These are phyloP conservation scores for Porites rus DNA, from an alignment of 92 coral and sea anemone species.

Conservation along the genomic window DNA sequence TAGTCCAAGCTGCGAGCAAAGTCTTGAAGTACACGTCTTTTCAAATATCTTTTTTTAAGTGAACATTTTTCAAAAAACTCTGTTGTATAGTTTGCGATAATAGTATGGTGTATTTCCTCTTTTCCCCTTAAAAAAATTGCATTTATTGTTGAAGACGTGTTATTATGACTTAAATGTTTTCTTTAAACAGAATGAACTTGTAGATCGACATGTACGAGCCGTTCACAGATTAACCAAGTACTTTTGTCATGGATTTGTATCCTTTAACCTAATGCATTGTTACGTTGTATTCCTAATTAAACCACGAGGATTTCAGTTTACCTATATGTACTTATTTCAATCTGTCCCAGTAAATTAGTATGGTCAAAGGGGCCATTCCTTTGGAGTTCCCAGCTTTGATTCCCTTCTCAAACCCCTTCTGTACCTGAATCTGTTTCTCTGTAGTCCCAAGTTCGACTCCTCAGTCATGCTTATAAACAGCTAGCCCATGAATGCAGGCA, in stretches of 20 bases:
- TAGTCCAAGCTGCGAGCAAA: not conserved
- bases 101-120: not conserved
- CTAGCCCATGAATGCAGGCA: too few species aligned
- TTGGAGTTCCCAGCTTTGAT: too few species aligned
- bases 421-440: too few species aligned
- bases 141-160: too few species aligned
- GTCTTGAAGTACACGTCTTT: not conserved
- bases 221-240: slow-evolving; percentile 84
- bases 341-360: too few species aligned
- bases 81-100: not conserved
- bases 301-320: too few species aligned
- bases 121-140: not conserved
- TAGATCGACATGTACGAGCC: slow-evolving; percentile 93
- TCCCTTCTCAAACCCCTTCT: too few species aligned
- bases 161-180: too few species aligned
- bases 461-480: too few species aligned
- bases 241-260: slow-evolving; percentile 95
- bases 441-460: too few species aligned
- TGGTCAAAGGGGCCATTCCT: too few species aligned
- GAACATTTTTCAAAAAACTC: not conserved
- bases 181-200: slow-evolving; percentile 71
- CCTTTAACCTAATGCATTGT: slow-evolving; percentile 33
- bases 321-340: too few species aligned
- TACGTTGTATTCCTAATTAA: not conserved
- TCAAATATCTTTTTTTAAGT: not conserved